phyloP scores from a whole-genome alignment of 2,113 vertebrate species.

The Laticauda colubrina region DNA sequence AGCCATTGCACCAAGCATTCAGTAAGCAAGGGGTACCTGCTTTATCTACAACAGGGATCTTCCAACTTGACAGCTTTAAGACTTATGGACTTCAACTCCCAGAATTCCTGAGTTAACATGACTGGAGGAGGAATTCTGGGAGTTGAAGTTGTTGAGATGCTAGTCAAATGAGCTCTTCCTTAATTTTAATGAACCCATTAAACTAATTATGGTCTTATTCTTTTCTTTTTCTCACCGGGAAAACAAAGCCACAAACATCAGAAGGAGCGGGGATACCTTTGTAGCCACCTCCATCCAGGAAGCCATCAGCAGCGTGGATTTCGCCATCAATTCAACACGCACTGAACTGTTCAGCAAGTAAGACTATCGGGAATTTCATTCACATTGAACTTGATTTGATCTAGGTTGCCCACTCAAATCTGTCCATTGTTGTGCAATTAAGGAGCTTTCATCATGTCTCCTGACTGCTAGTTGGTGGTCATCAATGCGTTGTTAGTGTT shows the following conservation, averaged over 20 bases:
- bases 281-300: slow-evolving; percentile 68
- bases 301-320: slow-evolving; percentile 72
- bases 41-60: too few species aligned
- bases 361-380: neutral
- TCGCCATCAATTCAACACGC: slow-evolving; percentile 69
- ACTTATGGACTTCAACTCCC: too few species aligned
- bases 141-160: neutral
- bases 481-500: neutral
- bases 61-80: too few species aligned
- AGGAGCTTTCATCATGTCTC: neutral
- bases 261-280: slow-evolving; percentile 62
- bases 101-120: too few species aligned
- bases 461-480: neutral
- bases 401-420: neutral
- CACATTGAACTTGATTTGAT: neutral
- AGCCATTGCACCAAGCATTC: neutral
- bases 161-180: neutral
- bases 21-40: neutral
- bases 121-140: too few species aligned
- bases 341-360: slow-evolving; percentile 70
- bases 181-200: neutral
- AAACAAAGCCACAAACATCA: slow-evolving; percentile 52
- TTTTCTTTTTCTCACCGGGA: neutral
- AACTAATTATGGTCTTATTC: neutral
- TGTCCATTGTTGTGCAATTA: neutral